phyloP scores from a whole-genome alignment of 2,113 vertebrate genomes.

The Aphelocoma coerulescens region DNA sequence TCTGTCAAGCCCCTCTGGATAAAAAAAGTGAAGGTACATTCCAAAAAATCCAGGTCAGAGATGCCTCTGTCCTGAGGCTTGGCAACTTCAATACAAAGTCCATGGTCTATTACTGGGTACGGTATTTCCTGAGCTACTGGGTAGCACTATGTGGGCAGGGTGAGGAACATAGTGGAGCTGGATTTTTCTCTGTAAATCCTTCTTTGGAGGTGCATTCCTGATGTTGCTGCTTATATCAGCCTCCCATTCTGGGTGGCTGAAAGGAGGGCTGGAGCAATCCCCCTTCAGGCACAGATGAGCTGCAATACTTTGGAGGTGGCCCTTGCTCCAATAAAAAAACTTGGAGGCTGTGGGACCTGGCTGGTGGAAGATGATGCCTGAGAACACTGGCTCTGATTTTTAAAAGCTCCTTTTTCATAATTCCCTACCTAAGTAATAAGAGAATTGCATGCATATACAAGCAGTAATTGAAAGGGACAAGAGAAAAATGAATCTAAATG shows the following conservation, averaged over 20 bases:
- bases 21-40: not conserved
- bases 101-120: not conserved
- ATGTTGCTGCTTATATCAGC: not conserved
- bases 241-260: not conserved
- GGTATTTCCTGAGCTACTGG: not conserved
- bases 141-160: not conserved
- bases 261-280: not conserved
- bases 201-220: not conserved
- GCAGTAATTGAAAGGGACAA: not conserved
- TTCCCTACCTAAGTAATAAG: not conserved
- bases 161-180: accelerated
- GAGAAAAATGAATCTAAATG: not conserved
- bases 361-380: not conserved
- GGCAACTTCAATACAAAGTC: accelerated
- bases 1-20: not conserved
- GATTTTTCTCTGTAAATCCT: not conserved
- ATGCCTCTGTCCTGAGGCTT: not conserved
- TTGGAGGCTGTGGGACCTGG: not conserved
- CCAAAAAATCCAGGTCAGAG: accelerated
- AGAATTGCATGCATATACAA: not conserved
- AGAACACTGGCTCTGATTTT: not conserved
- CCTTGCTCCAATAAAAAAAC: not conserved
- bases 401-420: not conserved
- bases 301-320: not conserved
- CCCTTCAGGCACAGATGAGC: not conserved